phyloP scores from a whole-genome alignment of 2,797 vertebrate genomes.

The Catharus ustulatus region DNA sequence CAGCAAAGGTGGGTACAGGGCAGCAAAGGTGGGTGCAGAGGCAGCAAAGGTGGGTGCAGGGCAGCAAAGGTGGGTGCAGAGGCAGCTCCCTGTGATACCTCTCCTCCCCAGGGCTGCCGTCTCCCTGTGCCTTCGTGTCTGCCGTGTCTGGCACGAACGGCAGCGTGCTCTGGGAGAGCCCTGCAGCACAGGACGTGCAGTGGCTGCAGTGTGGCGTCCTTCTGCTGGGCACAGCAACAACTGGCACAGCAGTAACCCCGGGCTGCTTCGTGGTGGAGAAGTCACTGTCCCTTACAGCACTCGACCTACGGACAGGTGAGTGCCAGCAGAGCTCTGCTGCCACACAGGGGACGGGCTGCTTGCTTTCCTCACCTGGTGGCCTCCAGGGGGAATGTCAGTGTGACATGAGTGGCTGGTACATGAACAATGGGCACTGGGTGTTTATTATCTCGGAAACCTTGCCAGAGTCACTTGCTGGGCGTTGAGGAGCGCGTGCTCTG shows the following conservation, averaged over 20 bases:
- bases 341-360: accelerated
- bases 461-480: not conserved
- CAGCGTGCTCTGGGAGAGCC: slow-evolving; percentile 81
- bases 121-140: slow-evolving; percentile 82
- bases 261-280: slow-evolving; percentile 83
- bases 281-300: slow-evolving; percentile 70
- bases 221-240: not conserved
- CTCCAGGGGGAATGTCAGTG: accelerated
- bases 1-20: too few species aligned
- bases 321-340: not conserved
- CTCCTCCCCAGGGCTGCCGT: slow-evolving; percentile 76
- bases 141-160: slow-evolving; percentile 88
- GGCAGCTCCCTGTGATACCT: not conserved
- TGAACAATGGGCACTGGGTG: not conserved
- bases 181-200: slow-evolving; percentile 76
- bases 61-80: not conserved
- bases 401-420: not conserved
- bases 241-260: not conserved
- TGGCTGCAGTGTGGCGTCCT: slow-evolving; percentile 82
- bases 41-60: not conserved
- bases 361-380: not conserved
- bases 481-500: not conserved
- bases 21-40: too few species aligned
- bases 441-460: not conserved
- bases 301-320: slow-evolving; percentile 80